Conservation (phyloP, 2,113 vertebrate species). For the Onychorhynchus coronatus region DNA sequence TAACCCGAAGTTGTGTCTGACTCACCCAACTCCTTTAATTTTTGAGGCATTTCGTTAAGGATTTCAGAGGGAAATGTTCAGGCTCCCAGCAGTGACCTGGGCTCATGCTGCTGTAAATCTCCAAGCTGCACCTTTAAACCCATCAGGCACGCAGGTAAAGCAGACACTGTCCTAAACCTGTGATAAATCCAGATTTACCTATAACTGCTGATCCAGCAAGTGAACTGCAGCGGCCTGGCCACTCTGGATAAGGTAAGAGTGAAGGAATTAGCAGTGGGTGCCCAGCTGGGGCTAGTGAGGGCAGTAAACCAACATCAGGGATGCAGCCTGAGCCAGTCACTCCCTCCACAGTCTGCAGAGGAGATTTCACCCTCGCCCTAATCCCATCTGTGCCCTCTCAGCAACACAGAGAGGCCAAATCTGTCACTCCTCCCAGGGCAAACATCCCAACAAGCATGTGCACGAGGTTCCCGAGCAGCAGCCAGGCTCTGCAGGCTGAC, state of each 20-base stretch:
- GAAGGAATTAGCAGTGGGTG: neutral
- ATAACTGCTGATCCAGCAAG: neutral
- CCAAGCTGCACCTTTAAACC: neutral
- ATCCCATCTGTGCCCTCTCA: neutral
- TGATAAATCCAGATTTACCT: neutral
- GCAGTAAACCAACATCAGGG: fast-evolving
- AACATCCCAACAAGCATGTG: neutral
- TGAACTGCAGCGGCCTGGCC: neutral
- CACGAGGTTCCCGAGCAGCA: neutral
- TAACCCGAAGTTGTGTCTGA: neutral
- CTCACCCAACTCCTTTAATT: neutral
- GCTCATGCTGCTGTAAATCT: neutral
- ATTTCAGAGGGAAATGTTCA: neutral
- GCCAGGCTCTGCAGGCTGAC: neutral
- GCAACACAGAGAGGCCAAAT: neutral
- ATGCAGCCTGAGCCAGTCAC: neutral
- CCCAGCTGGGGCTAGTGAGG: neutral
- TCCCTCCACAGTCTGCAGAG: neutral
- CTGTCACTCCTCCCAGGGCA: neutral
- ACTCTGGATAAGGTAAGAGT: neutral
- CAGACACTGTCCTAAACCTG: neutral
- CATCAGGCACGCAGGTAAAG: neutral
- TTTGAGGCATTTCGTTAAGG: neutral
- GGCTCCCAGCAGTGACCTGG: neutral
- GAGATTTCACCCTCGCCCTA: neutral